Conservation (phyloP, 2,888 invertebrate genomes). For the Dryocosmus kuriphilus region DNA sequence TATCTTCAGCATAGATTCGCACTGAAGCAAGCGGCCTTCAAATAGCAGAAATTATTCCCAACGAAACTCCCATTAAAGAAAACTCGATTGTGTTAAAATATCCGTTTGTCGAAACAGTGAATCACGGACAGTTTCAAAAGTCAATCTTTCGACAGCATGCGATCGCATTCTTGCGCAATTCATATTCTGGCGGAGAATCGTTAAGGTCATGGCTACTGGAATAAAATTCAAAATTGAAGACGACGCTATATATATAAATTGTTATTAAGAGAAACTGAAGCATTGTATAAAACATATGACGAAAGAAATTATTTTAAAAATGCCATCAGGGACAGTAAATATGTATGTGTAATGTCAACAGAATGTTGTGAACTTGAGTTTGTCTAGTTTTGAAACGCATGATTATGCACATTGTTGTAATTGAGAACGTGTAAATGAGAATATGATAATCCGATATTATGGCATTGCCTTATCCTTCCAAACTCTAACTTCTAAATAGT, state of each 20-base stretch:
- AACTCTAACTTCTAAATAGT: no score
- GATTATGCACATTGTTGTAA: constrained; percentile 29
- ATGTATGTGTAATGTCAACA: constrained; percentile 27
- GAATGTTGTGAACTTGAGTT: constrained; percentile 37
- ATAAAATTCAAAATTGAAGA: constrained; percentile 43
- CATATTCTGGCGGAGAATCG: constrained; percentile 62
- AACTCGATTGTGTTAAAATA: constrained; percentile 52
- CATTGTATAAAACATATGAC: neutral
- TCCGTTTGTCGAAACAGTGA: constrained; percentile 64
- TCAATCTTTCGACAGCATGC: constrained; percentile 69
- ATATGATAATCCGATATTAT: constrained; percentile 27
- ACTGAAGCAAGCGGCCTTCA: constrained; percentile 35
- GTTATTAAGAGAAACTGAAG: neutral
- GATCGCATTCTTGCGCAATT: constrained; percentile 70
- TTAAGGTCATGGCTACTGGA: constrained; percentile 74
- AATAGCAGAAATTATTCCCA: constrained; percentile 39
- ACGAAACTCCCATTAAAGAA: constrained; percentile 44
- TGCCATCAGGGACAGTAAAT: neutral
- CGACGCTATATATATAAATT: neutral
- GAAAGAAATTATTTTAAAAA: neutral
- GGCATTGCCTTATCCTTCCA: constrained; percentile 15
- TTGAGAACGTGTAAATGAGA: constrained; percentile 26
- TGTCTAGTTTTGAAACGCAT: constrained; percentile 28
- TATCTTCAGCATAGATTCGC: constrained; percentile 40
- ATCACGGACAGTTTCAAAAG: constrained; percentile 71